Evolutionary conservation across 2,888 invertebrate species (phyloP), one percentile per base, ranked within the genome.

Genomic region (Aphidoletes aphidimyza): DNA sequence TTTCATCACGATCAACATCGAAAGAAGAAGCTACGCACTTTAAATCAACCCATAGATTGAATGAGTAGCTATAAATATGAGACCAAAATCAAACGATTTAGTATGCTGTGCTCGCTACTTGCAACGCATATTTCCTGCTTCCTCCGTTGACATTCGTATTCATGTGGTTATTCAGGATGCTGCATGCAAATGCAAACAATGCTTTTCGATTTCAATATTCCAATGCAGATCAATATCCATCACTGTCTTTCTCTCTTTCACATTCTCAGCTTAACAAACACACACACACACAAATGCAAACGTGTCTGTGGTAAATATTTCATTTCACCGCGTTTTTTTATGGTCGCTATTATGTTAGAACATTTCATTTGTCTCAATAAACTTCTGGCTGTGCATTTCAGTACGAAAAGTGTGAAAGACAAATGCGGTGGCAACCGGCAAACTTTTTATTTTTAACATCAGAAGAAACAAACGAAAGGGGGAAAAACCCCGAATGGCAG

Each of bases 161-260:
- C 22, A 54, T 54, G 54, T 54, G 54, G 22, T 47, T 47, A 47
- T 17, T 54, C 54, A 22, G 5, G n/a, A n/a, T 14, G 9, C 22
- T 54, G 22, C 54, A 54, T 54, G 54, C 54, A 54, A n/a, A 54
- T 47, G 47, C 47, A 47, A 47, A 11, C 47, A 47, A 2, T 14
- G 47, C 9, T 2, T 47, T 19, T 3, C 2, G 6, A 39, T 8
- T 54, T 22, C 22, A 22, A 22, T 54, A 22, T 54, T 54, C 9
- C 54, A 8, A 54, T 22, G 54, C 22, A 54, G 54, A 54, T 54
- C 54, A 54, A 54, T 54, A 54, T 54, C 54, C 54, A 54, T 54
- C n/a, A 54, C 54, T 54, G 22, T 54, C 22, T 54, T 22, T 47
- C 47, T 47, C 17, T 47, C 22, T 54, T 22, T 47, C 47, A 17